Evolutionary conservation across 1,140 invertebrate species (phyloP).

Genomic region (Trichonephila clavipes): DNA sequence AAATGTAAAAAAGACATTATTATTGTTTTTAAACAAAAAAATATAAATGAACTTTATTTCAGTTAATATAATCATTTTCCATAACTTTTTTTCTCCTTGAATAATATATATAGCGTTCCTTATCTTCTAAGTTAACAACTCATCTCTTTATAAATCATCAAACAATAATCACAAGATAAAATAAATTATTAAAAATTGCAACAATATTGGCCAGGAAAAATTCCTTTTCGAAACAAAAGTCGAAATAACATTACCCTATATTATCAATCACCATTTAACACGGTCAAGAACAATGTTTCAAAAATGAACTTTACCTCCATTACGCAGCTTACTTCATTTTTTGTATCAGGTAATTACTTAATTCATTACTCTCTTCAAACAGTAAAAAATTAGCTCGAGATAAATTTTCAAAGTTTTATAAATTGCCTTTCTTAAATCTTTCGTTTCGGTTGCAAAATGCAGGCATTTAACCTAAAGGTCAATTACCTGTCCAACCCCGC

Average conservation of each 20-base stretch:
- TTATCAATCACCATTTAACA: not conserved
- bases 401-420: constrained; percentile 4
- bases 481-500: not conserved
- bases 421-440: constrained; percentile 40
- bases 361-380: not conserved
- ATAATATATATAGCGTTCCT: too few relatives aligned
- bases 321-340: not conserved
- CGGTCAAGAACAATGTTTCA: not conserved
- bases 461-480: constrained; percentile 37
- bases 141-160: too few relatives aligned
- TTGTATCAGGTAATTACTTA: not conserved
- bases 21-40: too few relatives aligned
- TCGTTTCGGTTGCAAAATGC: constrained; percentile 26
- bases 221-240: not conserved
- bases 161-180: too few relatives aligned
- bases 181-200: not conserved
- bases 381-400: not conserved
- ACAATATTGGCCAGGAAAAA: not conserved
- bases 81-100: too few relatives aligned
- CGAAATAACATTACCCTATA: not conserved
- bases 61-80: too few relatives aligned
- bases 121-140: too few relatives aligned
- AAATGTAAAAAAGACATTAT: too few relatives aligned
- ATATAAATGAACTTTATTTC: too few relatives aligned
- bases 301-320: not conserved